Conservation (phyloP, 1,140 invertebrate genomes). For the Tetramorium simillimum region DNA sequence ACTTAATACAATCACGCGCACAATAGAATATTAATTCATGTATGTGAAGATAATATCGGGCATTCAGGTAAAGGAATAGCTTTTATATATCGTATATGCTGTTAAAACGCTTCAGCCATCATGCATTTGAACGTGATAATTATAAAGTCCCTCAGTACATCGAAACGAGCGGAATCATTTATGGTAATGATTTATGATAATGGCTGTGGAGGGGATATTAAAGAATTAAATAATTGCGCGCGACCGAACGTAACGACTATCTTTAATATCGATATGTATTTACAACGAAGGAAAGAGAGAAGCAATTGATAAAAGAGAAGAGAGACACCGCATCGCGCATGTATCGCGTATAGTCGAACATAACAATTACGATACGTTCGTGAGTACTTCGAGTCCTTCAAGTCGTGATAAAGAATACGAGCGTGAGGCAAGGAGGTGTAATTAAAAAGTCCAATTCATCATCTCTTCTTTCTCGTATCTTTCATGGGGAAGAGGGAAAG, state of each 20-base stretch:
- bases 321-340: neutral
- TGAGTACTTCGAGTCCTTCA: neutral
- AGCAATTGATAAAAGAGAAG: neutral
- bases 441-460: slow-evolving; percentile 44
- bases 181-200: neutral
- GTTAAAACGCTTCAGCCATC: slow-evolving; percentile 2
- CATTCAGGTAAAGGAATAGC: neutral
- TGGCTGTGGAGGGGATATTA: neutral
- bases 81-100: neutral
- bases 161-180: slow-evolving; percentile 3
- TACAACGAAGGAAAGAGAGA: neutral
- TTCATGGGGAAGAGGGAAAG: neutral
- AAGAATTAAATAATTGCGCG: neutral
- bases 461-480: neutral
- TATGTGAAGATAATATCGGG: neutral
- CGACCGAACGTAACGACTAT: neutral
- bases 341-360: neutral
- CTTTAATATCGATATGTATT: neutral
- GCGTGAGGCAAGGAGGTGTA: neutral
- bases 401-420: neutral
- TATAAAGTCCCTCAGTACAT: neutral
- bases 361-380: slow-evolving; percentile 28
- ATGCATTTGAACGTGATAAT: slow-evolving; percentile 3
- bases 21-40: slow-evolving; percentile 41
- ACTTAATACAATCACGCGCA: slow-evolving; percentile 53